phyloP scores from a whole-genome alignment of 2,113 vertebrate genomes.

The Cercocebus atys region DNA sequence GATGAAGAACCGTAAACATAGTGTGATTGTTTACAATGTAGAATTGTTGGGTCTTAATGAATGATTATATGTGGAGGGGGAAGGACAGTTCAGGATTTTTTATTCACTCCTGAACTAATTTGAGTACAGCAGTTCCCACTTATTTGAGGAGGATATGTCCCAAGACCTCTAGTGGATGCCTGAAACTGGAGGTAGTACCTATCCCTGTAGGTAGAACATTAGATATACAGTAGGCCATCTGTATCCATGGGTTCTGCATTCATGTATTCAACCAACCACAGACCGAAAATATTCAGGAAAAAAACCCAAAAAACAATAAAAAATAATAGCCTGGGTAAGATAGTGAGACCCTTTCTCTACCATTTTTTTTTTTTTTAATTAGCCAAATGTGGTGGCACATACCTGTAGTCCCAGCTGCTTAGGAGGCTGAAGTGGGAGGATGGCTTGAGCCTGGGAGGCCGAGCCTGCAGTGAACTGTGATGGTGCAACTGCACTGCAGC shows the following conservation, averaged over 20 bases:
- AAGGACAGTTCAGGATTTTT: background rate
- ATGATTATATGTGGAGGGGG: background rate
- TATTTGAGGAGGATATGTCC: background rate
- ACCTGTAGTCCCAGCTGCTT: no score
- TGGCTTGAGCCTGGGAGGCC: no score
- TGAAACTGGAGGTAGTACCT: background rate
- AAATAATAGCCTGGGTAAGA: background rate
- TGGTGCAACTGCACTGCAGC: no score
- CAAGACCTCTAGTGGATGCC: background rate
- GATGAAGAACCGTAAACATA: background rate
- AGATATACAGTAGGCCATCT: background rate
- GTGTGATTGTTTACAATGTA: background rate
- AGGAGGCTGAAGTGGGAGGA: no score
- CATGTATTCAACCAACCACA: background rate
- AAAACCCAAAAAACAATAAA: background rate
- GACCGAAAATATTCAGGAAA: background rate
- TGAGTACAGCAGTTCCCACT: background rate
- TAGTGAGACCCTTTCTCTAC: no score
- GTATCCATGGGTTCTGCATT: background rate
- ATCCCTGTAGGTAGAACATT: background rate
- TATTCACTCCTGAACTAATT: background rate
- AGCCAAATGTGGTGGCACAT: no score
- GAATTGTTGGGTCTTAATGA: background rate
- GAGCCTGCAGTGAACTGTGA: no score
- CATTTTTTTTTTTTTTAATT: no score